Evolutionary conservation across 2,888 invertebrate genomes (phyloP), one percentile per base, ranked within the genome.

Genomic region (Dryocosmus kuriphilus): DNA sequence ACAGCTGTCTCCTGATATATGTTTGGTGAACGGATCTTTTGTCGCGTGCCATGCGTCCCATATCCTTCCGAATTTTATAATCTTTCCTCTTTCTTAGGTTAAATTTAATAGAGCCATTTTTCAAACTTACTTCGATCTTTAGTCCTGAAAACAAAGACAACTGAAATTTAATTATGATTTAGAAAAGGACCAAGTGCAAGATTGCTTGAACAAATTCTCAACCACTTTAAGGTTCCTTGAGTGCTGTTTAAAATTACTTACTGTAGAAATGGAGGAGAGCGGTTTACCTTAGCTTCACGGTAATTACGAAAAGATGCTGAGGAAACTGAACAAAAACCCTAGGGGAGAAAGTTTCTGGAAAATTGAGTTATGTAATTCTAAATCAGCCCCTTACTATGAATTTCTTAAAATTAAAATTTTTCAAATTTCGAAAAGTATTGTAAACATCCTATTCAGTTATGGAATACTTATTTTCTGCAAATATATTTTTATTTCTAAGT

Each of bases 1-100:
- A 80, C 86, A 84, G 85, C 84, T 86, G 84, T 83, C 79, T 77
- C 76, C 78, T 82, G 83, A 86, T 85, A 83, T 80, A 75, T 84
- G 79, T 83, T 77, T 80, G 75, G 74, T 81, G 81, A 85, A 85
- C 78, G 82, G 79, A 79, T 82, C 83, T 82, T 80, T 85, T 85
- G 85, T 86, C 85, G 82, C 84, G 85, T 84, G 85, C 83, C 80
- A 79, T 80, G 81, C 76, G 35, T 78, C 71, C 65, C n/a, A 67
- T 75, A 76, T 78, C 74, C 62, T 78, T 77, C 63, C 32, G 67
- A 78, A 77, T 78, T 78, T 80, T 77, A 80, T 57, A 73, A 75
- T 16, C 55, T 75, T 41, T 30, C 22, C 63, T 65, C 6, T 65
- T 65, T 65, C 65, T 65, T 65, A 24, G 24, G 2, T 22, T 16